These are phyloP conservation scores for Neodiprion fabricii DNA, from an alignment of 1,140 invertebrate species.

Conservation along the genomic window DNA sequence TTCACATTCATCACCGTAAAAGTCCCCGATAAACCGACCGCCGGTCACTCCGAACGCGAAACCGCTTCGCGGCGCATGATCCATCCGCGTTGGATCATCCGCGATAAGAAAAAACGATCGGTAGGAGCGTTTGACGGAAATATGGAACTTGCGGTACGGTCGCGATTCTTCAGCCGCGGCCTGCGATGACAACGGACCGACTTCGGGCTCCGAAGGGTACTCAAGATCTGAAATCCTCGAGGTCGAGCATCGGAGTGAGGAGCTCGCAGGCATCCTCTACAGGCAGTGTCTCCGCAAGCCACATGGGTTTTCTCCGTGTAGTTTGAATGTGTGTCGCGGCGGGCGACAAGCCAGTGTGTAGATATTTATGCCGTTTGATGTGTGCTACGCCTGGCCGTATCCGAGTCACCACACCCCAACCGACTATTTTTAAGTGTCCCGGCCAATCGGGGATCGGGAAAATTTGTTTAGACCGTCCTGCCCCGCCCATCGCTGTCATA, in stretches of 20 bases:
- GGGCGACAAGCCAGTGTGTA: constrained; percentile 38
- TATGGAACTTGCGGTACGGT: neutral
- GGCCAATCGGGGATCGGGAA: constrained; percentile 47
- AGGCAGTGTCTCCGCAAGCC: constrained; percentile 30
- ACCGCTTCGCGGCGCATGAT: no score
- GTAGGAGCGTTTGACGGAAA: no score
- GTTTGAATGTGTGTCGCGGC: constrained; percentile 21
- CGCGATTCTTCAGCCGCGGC: neutral
- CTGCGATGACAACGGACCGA: neutral
- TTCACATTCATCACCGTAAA: no score
- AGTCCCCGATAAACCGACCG: no score
- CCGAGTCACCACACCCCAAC: constrained; percentile 23
- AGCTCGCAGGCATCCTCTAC: constrained; percentile 31
- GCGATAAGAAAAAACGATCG: no score
- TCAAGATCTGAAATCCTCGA: constrained; percentile 46
- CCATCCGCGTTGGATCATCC: no score
- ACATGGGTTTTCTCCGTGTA: constrained; percentile 38
- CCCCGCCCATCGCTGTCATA: constrained; percentile 47
- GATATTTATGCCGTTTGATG: constrained; percentile 33
- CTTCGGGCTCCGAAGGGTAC: constrained; percentile 13
- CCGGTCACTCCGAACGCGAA: no score
- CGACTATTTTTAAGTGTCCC: constrained; percentile 53
- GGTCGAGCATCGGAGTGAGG: constrained; percentile 53
- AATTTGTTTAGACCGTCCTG: constrained; percentile 40
- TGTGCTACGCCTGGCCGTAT: constrained; percentile 23